Conservation (phyloP, 2,113 vertebrate species). For the Haemorhous mexicanus region DNA sequence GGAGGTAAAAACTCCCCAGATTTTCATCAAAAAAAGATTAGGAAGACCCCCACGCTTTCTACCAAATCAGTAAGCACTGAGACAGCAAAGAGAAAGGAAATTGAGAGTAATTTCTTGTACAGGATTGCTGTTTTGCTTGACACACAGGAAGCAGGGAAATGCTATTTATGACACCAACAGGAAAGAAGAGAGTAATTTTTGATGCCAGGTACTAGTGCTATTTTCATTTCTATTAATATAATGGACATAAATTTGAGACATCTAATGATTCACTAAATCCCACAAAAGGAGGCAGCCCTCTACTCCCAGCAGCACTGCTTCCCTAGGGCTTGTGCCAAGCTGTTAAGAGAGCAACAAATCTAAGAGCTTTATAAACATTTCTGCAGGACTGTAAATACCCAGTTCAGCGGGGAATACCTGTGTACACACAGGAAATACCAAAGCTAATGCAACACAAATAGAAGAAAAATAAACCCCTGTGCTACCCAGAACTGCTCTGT, state of each 20-base stretch:
- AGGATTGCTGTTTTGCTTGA: neutral
- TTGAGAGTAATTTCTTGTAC: neutral
- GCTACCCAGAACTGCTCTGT: neutral
- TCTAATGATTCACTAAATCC: neutral
- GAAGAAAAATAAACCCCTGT: neutral
- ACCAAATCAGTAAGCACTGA: neutral
- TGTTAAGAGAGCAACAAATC: neutral
- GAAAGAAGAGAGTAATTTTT: neutral
- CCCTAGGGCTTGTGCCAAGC: neutral
- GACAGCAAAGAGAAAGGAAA: neutral
- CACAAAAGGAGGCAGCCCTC: neutral
- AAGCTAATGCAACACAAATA: neutral
- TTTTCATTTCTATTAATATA: neutral
- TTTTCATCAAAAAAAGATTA: neutral
- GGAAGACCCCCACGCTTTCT: neutral
- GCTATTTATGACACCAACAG: neutral
- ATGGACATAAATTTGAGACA: neutral
- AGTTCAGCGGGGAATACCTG: conserved; percentile 10
- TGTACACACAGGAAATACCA: neutral
- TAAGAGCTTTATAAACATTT: conserved; percentile 18
- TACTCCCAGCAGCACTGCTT: neutral
- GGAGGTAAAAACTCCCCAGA: rapidly evolving
- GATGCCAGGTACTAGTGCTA: neutral
- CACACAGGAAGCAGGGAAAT: neutral
- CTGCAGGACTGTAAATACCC: neutral